Evolutionary conservation across 2,797 vertebrate species (phyloP), one percentile per base, ranked within the genome.

Genomic region (Thalassophryne amazonica): DNA sequence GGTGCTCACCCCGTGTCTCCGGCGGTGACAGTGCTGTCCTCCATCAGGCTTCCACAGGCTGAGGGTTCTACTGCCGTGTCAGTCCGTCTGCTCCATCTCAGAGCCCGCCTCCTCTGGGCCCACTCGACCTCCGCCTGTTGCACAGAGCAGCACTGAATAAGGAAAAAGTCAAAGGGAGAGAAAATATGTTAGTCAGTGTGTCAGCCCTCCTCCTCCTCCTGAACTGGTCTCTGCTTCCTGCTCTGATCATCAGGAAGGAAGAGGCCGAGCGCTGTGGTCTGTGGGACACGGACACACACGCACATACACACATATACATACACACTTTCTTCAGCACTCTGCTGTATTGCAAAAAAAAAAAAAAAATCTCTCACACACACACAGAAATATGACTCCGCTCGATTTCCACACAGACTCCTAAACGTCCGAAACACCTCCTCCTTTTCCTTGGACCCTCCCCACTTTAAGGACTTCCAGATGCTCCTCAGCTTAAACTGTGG

Each of bases 191-290:
- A 59, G 21, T 59, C 7, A 36, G 60, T 28, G 16, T 47, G 59
- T 79, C 59, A 49, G 71, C 65, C 72, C 75, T 58, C 61, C 62
- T 49, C 45, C 59, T 15, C 15, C 35, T 14, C 47, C 34, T 19
- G n/a, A n/a, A n/a, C 69, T 35, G 54, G 63, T 24, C 33, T 60
- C 38, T 2, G 75, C 83, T 87, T 86, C 81, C 81, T 84, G 74
- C 69, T 66, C 69, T 56, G 61, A 18, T 34, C 20, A 20, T 63
- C 14, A 73, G 42, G 51, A 78, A 84, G 83, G 81, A 86, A 84
- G 81, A 66, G 48, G 60, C 56, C 17, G 21, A 70, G 5, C 60
- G 14, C 50, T 75, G 49, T 41, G 63, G 60, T 55, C 65, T n/a
- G n/a, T n/a, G n/a, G n/a, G n/a, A n/a, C n/a, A n/a, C n/a, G n/a